Conservation (phyloP, 30 jellyfish, hydroid and myxozoan species). For the Turritopsis dohrnii region DNA sequence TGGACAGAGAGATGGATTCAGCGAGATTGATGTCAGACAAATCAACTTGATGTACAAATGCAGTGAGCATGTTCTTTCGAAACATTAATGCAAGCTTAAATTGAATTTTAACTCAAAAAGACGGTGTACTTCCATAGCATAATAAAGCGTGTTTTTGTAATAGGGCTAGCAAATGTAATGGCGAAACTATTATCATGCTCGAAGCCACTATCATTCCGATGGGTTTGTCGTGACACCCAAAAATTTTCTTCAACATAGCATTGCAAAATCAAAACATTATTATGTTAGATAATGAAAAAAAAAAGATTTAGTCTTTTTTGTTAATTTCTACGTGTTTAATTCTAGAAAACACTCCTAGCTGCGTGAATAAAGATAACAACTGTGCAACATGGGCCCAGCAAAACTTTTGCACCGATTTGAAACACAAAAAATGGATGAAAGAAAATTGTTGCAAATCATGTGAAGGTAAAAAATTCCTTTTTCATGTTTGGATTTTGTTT, state of each 20-base stretch:
- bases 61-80: neutral
- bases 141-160: too few species aligned
- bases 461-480: neutral
- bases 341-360: neutral
- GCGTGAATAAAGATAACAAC: neutral
- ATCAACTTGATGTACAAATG: constrained; percentile 36
- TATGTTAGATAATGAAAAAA: too few species aligned
- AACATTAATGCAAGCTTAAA: neutral
- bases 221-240: too few species aligned
- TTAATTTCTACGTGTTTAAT: neutral
- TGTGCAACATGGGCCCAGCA: neutral
- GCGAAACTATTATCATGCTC: too few species aligned
- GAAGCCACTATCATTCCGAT: too few species aligned
- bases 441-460: constrained; percentile 18
- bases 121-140: too few species aligned
- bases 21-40: constrained; percentile 52
- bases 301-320: too few species aligned
- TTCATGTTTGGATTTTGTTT: too few species aligned
- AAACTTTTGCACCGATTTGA: neutral
- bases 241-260: too few species aligned
- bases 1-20: constrained; percentile 60
- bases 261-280: too few species aligned
- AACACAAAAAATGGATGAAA: constrained; percentile 5
- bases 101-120: too few species aligned
- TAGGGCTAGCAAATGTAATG: too few species aligned